phyloP scores from a whole-genome alignment of 2,888 invertebrate genomes.

The Anagyrus pseudococci region DNA sequence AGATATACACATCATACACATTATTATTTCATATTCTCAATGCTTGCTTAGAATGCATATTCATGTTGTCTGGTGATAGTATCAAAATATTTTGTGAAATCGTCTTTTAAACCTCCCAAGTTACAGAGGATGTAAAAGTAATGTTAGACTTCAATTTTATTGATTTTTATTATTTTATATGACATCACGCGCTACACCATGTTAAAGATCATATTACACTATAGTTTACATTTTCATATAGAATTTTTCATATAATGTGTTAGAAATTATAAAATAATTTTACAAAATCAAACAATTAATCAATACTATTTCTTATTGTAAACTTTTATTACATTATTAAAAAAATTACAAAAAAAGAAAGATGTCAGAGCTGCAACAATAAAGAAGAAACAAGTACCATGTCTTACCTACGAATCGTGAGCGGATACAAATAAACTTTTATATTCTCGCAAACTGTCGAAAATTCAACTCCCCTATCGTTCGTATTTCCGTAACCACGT shows the following conservation, averaged over 20 bases:
- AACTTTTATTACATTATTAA: not conserved
- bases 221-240: not conserved
- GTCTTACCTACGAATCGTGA: too few relatives aligned
- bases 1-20: not conserved
- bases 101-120: not conserved
- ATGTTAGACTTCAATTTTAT: not conserved
- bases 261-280: too few relatives aligned
- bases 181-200: not conserved
- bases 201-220: not conserved
- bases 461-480: not conserved
- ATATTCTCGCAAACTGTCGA: slow-evolving; percentile 17
- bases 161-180: not conserved
- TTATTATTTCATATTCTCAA: slow-evolving; percentile 5
- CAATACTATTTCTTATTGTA: too few relatives aligned
- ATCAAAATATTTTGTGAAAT: not conserved
- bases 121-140: slow-evolving; percentile 19
- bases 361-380: too few relatives aligned
- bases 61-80: slow-evolving; percentile 12
- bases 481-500: too few relatives aligned
- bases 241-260: not conserved
- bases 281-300: too few relatives aligned
- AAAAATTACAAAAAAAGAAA: not conserved
- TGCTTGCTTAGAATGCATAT: slow-evolving; percentile 21
- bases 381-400: too few relatives aligned
- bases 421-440: too few relatives aligned